A percentile compares a stretch with the other conserved stretches of the same genome.
phyloP scores from a whole-genome alignment of 2,888 invertebrate species.

The Torymus aiolomorphi region DNA sequence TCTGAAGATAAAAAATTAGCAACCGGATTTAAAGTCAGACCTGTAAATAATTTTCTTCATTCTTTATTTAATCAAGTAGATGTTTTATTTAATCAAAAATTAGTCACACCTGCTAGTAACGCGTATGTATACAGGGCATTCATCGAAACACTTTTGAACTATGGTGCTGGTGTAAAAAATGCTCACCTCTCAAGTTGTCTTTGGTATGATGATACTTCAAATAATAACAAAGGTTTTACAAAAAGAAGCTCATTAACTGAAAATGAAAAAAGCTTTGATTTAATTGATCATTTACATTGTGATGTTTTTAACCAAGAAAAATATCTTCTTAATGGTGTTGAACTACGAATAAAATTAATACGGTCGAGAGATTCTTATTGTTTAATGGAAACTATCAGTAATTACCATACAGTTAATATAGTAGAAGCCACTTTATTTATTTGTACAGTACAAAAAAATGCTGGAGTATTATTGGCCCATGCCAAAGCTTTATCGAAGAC shows the following conservation, averaged over 20 bases:
- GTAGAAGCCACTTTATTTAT: too few relatives aligned
- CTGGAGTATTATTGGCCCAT: too few relatives aligned
- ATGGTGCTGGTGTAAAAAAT: background rate
- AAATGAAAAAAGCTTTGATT: background rate
- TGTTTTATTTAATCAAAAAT: too few relatives aligned
- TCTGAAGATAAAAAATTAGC: too few relatives aligned
- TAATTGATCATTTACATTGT: constrained; percentile 39
- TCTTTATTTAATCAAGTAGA: too few relatives aligned
- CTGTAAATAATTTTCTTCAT: too few relatives aligned
- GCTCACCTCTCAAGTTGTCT: background rate
- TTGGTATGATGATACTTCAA: background rate
- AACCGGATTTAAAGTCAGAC: too few relatives aligned
- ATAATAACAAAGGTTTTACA: background rate
- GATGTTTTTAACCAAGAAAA: constrained; percentile 61
- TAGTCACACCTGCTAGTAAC: too few relatives aligned
- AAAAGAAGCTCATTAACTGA: background rate
- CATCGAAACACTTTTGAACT: background rate
- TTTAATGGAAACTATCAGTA: constrained; percentile 30
- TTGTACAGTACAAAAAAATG: too few relatives aligned
- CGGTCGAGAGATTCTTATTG: constrained; percentile 55
- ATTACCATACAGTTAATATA: too few relatives aligned
- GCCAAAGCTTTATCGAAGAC: too few relatives aligned
- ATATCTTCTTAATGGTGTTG: constrained; percentile 60
- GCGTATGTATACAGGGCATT: background rate
- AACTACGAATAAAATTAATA: constrained; percentile 57